phyloP scores from a whole-genome alignment of 2,797 vertebrate species.

The Sebastes trivittatus region DNA sequence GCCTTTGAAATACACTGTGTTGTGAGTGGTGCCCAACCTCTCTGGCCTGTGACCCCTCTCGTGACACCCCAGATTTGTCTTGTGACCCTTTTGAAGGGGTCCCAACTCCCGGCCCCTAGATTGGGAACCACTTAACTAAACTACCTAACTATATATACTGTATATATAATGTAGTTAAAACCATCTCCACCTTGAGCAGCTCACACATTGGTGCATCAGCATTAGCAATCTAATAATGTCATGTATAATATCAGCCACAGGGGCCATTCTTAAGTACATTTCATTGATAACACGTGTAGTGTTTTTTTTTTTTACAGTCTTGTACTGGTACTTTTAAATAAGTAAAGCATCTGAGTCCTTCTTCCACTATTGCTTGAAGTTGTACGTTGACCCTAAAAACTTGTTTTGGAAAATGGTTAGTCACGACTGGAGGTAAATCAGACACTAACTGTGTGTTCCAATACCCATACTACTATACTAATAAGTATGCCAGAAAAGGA shows the following conservation, averaged over 20 bases:
- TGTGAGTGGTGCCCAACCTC: too few relatives aligned
- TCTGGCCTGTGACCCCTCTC: neutral
- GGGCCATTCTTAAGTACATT: neutral
- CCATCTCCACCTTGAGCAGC: neutral
- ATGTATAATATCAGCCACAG: neutral
- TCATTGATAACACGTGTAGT: neutral
- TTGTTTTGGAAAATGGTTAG: neutral
- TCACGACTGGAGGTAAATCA: neutral
- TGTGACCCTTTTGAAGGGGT: too few relatives aligned
- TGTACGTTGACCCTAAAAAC: neutral
- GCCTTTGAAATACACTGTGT: too few relatives aligned
- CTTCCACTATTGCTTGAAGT: neutral
- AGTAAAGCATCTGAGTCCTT: neutral
- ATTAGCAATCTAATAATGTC: neutral
- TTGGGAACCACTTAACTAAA: too few relatives aligned
- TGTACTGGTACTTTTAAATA: neutral
- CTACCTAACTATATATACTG: too few relatives aligned
- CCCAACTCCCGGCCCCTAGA: too few relatives aligned
- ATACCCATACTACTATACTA: too few relatives aligned
- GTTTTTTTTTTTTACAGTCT: neutral
- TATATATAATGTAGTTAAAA: neutral
- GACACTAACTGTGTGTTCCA: neutral
- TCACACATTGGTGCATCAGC: neutral
- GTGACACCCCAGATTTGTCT: neutral
- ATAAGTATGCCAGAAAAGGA: too few relatives aligned